Base-by-base conservation (phyloP, 2,797 vertebrate species). In the Dallia pectoralis region DNA sequence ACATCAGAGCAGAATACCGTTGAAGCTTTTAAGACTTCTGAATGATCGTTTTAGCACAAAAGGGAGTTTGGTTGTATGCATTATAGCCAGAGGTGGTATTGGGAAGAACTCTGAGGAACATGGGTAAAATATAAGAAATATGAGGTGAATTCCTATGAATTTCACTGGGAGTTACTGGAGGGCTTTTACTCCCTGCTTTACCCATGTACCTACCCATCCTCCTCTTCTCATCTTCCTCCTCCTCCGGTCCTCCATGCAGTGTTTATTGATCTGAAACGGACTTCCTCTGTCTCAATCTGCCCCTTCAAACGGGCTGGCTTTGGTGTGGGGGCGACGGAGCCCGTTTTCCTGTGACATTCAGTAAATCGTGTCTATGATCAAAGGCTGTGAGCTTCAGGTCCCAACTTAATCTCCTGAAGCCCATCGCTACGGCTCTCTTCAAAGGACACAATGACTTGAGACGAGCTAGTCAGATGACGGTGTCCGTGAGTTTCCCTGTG, bases 201-300 rank as follows among this genome's bases (percentile, higher is more conserved):
- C 51, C n/a, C n/a, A 3, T 19, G 53, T 22, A 56, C 1, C 2
- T 25, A 19, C n/a, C 53, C 51, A 53, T 19, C n/a, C 59, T 29
- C 59, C 12, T 62, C 59, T 4, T 62, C n/a, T n/a, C 8, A 2
- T n/a, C 51, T 56, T 56, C 53, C 27, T 63, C 29, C 5, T 5
- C 61, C 30, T 61, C 61, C 6, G 1, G 19, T 56, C 53, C 53
- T 22, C 15, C 53, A 56, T 56, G 19, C 7, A 8, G 7, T 63
- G 30, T 63, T 29, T 19, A 32, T 14, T 63, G 62, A 63, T 63
- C 2, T 29, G 62, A 63, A 32, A 32, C 62, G 32, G 69, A 68
- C 56, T 80, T 69, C 44, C 49, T 68, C 44, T 72, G 59, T 85
- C 77, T 85, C 80, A 82, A 83, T 81, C 81, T 74, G 75, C 77